These are phyloP conservation scores for Anagrus nilaparvatae DNA, from an alignment of 1,140 invertebrate genomes.

Conservation along the genomic window DNA sequence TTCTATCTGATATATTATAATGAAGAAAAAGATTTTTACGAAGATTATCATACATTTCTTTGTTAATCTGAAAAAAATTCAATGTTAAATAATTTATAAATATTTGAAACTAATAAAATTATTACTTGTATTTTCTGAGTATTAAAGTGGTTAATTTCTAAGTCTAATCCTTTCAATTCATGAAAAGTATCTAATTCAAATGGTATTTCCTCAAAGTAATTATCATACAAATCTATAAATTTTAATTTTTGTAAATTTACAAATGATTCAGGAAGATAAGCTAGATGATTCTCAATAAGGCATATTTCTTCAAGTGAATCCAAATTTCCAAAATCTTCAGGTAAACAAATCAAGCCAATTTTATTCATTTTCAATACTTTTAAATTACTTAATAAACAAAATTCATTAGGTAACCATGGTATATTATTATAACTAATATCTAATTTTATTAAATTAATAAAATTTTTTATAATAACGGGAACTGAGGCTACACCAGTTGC, in stretches of 20 bases:
- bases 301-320: conserved; percentile 17
- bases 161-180: conserved; percentile 21
- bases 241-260: conserved; percentile 16
- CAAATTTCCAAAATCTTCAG: conserved; percentile 21
- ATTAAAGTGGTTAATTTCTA: conserved; percentile 23
- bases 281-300: conserved; percentile 19
- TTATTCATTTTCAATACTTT: conserved; percentile 17
- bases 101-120: not conserved
- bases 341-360: conserved; percentile 18
- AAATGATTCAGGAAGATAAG: conserved; percentile 20
- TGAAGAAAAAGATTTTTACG: conserved; percentile 1
- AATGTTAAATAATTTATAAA: not conserved
- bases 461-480: conserved; percentile 11
- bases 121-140: conserved; percentile 17
- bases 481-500: conserved; percentile 15
- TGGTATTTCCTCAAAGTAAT: conserved; percentile 19
- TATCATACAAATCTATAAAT: conserved; percentile 28
- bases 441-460: conserved; percentile 19
- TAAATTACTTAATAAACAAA: conserved; percentile 21
- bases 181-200: conserved; percentile 8
- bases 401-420: conserved; percentile 23
- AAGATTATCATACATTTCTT: conserved; percentile 1
- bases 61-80: not conserved
- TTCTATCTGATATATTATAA: conserved; percentile 10
- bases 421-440: conserved; percentile 23